phyloP scores from a whole-genome alignment of 2,113 vertebrate genomes.

The Petrocephalus microphthalmus region DNA sequence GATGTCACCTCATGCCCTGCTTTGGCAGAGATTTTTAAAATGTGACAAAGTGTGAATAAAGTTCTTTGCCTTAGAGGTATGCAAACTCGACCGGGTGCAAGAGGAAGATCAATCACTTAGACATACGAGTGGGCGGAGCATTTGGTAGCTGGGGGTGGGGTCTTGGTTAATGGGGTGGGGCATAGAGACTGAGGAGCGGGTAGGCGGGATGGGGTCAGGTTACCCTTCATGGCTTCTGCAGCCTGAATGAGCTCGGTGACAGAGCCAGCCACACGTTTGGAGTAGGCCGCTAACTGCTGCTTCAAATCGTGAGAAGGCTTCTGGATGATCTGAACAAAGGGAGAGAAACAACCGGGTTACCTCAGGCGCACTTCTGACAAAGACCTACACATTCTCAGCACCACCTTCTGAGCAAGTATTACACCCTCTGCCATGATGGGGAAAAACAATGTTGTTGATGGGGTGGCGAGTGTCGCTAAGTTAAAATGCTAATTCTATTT shows the following conservation, averaged over 20 bases:
- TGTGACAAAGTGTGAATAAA: not conserved
- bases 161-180: not conserved
- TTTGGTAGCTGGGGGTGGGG: not conserved
- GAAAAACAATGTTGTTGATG: not conserved
- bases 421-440: not conserved
- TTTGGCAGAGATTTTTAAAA: not conserved
- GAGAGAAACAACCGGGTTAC: not conserved
- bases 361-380: not conserved
- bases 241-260: constrained; percentile 98
- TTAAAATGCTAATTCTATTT: not conserved
- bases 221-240: constrained; percentile 98
- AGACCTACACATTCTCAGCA: not conserved
- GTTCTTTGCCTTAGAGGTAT: not conserved
- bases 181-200: not conserved
- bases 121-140: not conserved
- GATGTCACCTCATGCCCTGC: not conserved
- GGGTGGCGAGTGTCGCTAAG: not conserved
- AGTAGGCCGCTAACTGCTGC: constrained; percentile 82
- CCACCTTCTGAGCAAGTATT: not conserved
- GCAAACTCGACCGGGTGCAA: not conserved
- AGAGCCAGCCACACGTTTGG: constrained; percentile 86
- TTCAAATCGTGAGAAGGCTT: constrained; percentile 88
- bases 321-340: constrained; percentile 74
- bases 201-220: not conserved
- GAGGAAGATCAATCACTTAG: not conserved